Conservation (phyloP, 1,140 invertebrate genomes). For the Venturia canescens region DNA sequence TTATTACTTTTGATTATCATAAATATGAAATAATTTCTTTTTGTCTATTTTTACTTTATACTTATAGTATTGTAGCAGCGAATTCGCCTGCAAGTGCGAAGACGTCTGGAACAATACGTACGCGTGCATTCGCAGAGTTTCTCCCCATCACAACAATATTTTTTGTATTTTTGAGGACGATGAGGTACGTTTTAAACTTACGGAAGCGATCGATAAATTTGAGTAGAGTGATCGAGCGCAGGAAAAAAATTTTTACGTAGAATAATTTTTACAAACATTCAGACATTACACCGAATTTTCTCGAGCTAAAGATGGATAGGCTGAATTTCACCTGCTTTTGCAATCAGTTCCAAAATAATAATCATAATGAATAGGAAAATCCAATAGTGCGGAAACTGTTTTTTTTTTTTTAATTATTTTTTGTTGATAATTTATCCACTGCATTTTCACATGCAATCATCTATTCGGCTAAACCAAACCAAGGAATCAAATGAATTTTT, state of each 20-base stretch:
- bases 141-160: constrained; percentile 79
- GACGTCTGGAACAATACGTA: constrained; percentile 91
- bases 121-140: constrained; percentile 83
- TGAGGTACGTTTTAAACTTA: constrained; percentile 77
- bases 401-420: neutral
- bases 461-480: constrained; percentile 11
- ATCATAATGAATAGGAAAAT: too few species aligned
- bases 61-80: constrained; percentile 80
- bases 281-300: too few species aligned
- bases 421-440: constrained; percentile 3
- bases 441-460: neutral
- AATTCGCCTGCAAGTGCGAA: constrained; percentile 88
- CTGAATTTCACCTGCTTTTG: too few species aligned
- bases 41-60: constrained; percentile 59
- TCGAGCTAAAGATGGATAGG: too few species aligned
- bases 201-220: too few species aligned
- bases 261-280: too few species aligned
- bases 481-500: constrained; percentile 12
- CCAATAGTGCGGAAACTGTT: too few species aligned
- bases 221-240: too few species aligned
- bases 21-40: neutral
- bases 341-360: too few species aligned
- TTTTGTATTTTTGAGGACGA: constrained; percentile 87
- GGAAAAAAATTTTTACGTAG: too few species aligned
- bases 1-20: constrained; percentile 30